Percentiles rank a stretch among this genome's conserved stretches.
Conservation (phyloP, 2,888 invertebrate species). For the Doris montereyensis region DNA sequence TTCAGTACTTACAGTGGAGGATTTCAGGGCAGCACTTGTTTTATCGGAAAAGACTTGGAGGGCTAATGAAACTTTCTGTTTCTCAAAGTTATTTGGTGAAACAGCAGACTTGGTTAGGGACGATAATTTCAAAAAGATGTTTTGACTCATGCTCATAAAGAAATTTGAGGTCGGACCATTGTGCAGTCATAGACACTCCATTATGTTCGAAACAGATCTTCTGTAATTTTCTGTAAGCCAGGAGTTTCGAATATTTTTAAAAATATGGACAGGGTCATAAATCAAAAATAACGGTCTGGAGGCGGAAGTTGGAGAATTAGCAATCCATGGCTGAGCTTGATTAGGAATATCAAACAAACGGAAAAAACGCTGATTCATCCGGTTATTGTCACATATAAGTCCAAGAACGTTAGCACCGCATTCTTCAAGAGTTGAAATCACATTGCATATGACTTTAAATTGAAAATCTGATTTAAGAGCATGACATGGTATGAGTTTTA, state of each 20-base stretch:
- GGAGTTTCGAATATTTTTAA: not conserved
- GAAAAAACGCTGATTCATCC: too few species aligned
- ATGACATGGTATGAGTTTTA: not conserved
- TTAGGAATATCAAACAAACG: too few species aligned
- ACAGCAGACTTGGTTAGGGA: not conserved
- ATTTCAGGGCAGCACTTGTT: conserved; percentile 13
- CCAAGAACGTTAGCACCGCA: too few species aligned
- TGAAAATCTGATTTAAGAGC: not conserved
- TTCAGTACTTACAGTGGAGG: not conserved
- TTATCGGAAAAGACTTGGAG: conserved; percentile 9
- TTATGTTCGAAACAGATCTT: not conserved
- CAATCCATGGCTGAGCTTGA: too few species aligned
- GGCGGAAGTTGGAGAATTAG: too few species aligned
- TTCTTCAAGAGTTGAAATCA: not conserved
- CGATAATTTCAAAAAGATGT: not conserved
- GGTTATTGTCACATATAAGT: too few species aligned
- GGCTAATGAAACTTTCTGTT: conserved; percentile 6
- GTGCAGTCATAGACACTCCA: not conserved
- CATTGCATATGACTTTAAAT: not conserved
- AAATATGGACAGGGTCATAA: too few species aligned
- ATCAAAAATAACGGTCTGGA: too few species aligned
- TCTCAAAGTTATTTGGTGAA: not conserved
- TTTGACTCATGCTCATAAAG: conserved; percentile 5
- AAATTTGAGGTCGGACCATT: not conserved
- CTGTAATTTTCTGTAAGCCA: not conserved